Evolutionary conservation across 37 sponge, comb jelly and placozoan genomes (phyloP), one percentile per base, ranked within the genome.

Genomic region (Dysidea cf. avara): DNA sequence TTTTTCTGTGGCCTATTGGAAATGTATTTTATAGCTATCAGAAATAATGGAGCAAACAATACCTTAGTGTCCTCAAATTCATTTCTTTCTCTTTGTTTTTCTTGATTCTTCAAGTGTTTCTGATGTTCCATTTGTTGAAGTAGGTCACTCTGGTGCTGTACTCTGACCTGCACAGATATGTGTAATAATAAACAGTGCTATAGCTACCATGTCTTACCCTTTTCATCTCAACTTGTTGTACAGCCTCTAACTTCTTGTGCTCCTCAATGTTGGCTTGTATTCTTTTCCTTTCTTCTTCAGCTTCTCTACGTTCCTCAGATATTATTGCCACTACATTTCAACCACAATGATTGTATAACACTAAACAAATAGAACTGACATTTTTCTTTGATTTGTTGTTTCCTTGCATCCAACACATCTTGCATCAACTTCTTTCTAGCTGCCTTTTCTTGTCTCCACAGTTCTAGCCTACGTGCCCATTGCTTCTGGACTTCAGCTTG

Each of bases 371-470:
- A 17, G 24, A 4, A 66, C 86, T 54, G 60, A 86, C 94, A 74
- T 74, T 88, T 94, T 37, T 79, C 67, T 33, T 90, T 32, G 17
- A 97, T 83, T 36, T 97, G 99, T 61, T 89, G 67, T 61, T 77
- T 81, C 52, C 99, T 80, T 9, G 75, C 74, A 0, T 77, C 86
- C 39, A 97, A 36, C 53, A 97, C 96, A 39, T 97, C 90, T 28
- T 88, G 55, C 83, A 94, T 88, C 30, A 97, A 74, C 63, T 86
- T 90, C 67, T 78, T 79, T 54, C 99, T 48, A 20, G 99, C 99
- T 39, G 91, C 87, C 33, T 66, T 94, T 59, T 97, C 99, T 39
- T 62, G 72, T 57, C 76, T 86, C 99, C 99, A 94, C 60, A 94
- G 96, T 16, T 77, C 62, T 49, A 89, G 53, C 39, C 95, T 81